Evolutionary conservation across 2,888 invertebrate species (phyloP).

Genomic region (Phaedon cochleariae): DNA sequence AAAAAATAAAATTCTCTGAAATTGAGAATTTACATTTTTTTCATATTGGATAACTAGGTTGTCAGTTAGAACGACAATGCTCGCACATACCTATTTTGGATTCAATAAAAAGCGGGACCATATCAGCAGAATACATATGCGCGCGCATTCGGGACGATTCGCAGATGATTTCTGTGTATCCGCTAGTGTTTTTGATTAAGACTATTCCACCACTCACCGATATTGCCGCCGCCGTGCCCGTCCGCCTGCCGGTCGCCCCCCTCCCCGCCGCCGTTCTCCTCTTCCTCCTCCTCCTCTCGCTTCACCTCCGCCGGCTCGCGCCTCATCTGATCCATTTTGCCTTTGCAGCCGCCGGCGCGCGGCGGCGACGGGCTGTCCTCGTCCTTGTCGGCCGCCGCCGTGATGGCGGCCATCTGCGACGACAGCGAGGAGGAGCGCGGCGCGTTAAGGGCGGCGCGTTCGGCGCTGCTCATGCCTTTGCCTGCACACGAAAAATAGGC

Average conservation of each 20-base stretch:
- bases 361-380: conserved; percentile 71
- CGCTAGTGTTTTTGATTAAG: no score
- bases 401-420: conserved; percentile 77
- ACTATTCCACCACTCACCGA: not conserved
- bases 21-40: no score
- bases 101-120: no score
- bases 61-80: no score
- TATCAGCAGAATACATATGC: no score
- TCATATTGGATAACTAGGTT: no score
- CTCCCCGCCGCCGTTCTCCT: conserved; percentile 63
- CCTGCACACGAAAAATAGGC: conserved; percentile 44
- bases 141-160: no score
- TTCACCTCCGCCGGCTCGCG: conserved; percentile 69
- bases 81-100: no score
- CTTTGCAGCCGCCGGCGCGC: conserved; percentile 68
- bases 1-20: no score
- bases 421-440: conserved; percentile 67
- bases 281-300: conserved; percentile 73
- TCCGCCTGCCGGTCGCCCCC: conserved; percentile 63
- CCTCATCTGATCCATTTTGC: conserved; percentile 73
- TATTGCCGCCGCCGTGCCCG: conserved; percentile 65
- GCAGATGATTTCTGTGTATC: no score
- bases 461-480: conserved; percentile 66
- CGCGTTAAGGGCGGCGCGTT: conserved; percentile 64
- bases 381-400: conserved; percentile 72